Evolutionary conservation across 2,797 vertebrate species (phyloP).

Genomic region (Sebastes taczanowskii): DNA sequence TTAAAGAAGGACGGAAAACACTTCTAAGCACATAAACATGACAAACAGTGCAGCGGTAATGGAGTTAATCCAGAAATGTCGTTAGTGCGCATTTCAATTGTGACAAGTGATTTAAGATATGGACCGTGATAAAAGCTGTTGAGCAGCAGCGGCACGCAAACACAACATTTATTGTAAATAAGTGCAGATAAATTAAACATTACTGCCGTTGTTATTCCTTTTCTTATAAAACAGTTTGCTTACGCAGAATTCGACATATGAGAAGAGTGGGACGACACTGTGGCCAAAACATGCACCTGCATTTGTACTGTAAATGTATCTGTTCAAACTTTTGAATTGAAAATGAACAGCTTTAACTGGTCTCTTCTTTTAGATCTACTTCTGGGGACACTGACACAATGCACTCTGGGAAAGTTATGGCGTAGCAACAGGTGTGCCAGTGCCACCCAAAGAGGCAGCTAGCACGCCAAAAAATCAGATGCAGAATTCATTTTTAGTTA

Average conservation of each 20-base stretch:
- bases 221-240: background rate
- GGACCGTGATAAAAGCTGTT: background rate
- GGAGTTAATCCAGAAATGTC: conserved; percentile 60
- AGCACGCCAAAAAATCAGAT: no score
- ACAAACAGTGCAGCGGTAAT: conserved; percentile 28
- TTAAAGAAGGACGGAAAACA: background rate
- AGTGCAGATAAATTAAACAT: background rate
- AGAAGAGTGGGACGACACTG: background rate
- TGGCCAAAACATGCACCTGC: background rate
- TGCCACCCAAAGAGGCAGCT: no score
- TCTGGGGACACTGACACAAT: background rate
- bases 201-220: background rate
- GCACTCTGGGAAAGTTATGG: background rate
- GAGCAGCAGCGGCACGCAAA: background rate
- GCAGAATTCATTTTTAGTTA: no score
- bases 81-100: conserved; percentile 45
- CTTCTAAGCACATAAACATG: conserved; percentile 20
- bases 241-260: background rate
- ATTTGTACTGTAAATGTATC: background rate
- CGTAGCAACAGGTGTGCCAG: no score
- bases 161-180: background rate
- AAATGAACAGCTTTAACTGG: background rate
- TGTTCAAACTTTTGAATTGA: background rate
- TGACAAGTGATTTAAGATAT: conserved; percentile 10
- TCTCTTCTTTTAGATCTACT: background rate